Evolutionary conservation across 2,113 vertebrate genomes (phyloP).

Genomic region (Otolemur garnettii): DNA sequence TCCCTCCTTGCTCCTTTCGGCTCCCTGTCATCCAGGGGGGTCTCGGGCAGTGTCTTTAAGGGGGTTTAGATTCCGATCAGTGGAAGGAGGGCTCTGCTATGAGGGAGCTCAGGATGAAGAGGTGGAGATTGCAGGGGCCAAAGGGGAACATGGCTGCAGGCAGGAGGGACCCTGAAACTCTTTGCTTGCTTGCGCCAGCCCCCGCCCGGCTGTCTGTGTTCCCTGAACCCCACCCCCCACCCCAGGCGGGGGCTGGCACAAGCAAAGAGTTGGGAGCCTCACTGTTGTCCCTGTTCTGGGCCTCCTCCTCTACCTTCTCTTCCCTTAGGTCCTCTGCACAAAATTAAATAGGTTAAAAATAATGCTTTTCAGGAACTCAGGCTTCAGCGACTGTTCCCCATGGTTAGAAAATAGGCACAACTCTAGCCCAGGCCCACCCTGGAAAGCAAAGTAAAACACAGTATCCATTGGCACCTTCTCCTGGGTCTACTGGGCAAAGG

Average conservation of each 20-base stretch:
- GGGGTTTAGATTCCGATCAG: not conserved
- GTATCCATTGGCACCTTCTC: not conserved
- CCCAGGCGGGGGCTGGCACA: not conserved
- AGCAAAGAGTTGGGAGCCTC: not conserved
- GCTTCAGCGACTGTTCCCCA: not conserved
- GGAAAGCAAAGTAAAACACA: constrained; percentile 52
- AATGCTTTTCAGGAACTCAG: not conserved
- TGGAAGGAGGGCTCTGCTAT: not conserved
- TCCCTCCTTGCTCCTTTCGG: not conserved
- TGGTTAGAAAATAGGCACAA: not conserved
- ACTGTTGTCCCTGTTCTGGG: not conserved
- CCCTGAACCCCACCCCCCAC: no score
- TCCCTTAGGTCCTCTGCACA: not conserved
- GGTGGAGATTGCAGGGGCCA: not conserved
- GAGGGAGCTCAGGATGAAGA: not conserved
- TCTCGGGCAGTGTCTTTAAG: not conserved
- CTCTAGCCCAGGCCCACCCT: not conserved
- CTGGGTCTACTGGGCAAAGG: not conserved
- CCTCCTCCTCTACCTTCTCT: not conserved
- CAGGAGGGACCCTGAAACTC: not conserved
- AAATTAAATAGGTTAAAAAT: not conserved
- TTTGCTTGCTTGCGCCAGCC: no score
- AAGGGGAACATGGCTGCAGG: not conserved
- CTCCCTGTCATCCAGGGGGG: not conserved
- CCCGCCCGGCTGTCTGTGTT: no score